Conservation (phyloP, 2,797 vertebrate species). For the Periophthalmus magnuspinnatus region DNA sequence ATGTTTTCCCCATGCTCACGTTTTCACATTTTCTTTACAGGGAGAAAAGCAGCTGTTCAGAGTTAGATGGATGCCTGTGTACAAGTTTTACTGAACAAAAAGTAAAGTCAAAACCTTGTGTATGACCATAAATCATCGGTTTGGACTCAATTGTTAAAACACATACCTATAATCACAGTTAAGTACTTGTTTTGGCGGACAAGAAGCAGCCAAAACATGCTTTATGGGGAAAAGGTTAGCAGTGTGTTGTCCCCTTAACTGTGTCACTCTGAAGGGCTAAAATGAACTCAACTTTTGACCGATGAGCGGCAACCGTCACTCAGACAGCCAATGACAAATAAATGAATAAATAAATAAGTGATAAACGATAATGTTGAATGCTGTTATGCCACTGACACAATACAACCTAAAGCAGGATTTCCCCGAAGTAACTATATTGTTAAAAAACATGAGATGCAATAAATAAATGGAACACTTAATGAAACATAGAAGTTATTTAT, state of each 20-base stretch:
- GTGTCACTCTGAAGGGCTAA: no score
- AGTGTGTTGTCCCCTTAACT: background rate
- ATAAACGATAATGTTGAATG: no score
- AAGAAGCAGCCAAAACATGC: constrained; percentile 9
- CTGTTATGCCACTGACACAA: no score
- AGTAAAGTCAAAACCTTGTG: constrained; percentile 3
- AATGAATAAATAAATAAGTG: no score
- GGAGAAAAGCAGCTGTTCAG: constrained; percentile 54
- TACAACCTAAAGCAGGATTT: no score
- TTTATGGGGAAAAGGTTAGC: constrained; percentile 41
- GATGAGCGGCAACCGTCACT: no score
- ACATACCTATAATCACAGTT: constrained; percentile 17
- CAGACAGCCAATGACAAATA: no score
- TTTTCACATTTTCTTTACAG: constrained; percentile 31
- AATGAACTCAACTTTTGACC: no score
- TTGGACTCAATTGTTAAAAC: constrained; percentile 25
- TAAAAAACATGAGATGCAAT: no score
- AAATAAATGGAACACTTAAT: no score
- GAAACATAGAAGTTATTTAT: no score
- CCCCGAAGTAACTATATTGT: no score
- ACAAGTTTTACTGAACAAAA: constrained; percentile 38
- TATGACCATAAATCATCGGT: constrained; percentile 16
- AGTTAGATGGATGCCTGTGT: constrained; percentile 42
- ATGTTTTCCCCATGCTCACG: constrained; percentile 38
- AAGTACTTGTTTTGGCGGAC: constrained; percentile 4